Evolutionary conservation across 2,888 invertebrate species (phyloP).

Genomic region (Thera obeliscata): DNA sequence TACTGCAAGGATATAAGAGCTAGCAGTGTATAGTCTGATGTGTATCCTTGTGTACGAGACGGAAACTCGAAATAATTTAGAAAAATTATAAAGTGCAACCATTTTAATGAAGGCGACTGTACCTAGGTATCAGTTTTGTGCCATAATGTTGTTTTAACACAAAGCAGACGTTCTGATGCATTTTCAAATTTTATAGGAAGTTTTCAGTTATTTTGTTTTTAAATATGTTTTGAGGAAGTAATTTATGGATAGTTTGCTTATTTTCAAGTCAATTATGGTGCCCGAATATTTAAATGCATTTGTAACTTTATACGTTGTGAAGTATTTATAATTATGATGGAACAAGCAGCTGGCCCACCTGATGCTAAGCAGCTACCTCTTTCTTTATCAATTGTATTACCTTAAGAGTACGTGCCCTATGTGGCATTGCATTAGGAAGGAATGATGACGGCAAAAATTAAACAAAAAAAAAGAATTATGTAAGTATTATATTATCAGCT

Average conservation of each 20-base stretch:
- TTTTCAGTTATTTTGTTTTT: constrained; percentile 47
- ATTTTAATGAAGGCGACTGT: neutral
- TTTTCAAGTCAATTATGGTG: constrained; percentile 81
- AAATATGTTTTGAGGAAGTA: constrained; percentile 44
- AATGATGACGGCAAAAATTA: too few species aligned
- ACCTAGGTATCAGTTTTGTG: constrained; percentile 27
- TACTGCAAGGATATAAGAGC: too few species aligned
- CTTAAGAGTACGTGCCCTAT: too few species aligned
- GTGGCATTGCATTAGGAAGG: too few species aligned
- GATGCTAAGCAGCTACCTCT: too few species aligned
- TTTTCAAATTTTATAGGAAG: constrained; percentile 16
- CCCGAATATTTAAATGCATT: constrained; percentile 64
- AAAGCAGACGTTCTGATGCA: constrained; percentile 19
- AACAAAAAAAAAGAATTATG: too few species aligned
- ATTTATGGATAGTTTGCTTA: constrained; percentile 44
- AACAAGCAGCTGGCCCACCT: too few species aligned
- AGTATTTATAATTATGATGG: constrained; percentile 3
- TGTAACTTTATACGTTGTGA: constrained; percentile 51
- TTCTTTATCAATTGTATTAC: too few species aligned
- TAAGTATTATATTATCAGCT: too few species aligned
- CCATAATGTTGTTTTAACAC: constrained; percentile 36
- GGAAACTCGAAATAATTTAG: too few species aligned
- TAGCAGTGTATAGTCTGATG: too few species aligned
- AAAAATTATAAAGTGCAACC: neutral
- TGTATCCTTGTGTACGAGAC: too few species aligned